Evolutionary conservation across 2,797 vertebrate species (phyloP), one percentile per base, ranked within the genome.

Genomic region (Chelidonichthys spinosus): DNA sequence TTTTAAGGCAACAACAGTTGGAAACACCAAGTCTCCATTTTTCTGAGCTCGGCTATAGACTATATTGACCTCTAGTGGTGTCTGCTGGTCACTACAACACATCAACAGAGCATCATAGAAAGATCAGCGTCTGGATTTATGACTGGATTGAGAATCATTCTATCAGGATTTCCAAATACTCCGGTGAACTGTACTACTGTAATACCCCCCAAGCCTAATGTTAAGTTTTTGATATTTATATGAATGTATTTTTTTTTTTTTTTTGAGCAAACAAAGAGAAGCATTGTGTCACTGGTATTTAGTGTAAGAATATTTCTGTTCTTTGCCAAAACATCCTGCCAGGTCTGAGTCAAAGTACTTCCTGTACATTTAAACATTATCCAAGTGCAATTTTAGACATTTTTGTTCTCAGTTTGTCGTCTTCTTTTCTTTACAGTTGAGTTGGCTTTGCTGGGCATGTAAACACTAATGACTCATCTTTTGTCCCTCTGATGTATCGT

Each of bases 271-370:
- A 5, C 67, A 58, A 53, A 44, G 55, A 36, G 25, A 44, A 46
- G 35, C 2, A 1, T 33, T 60, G 60, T 14, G 47, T 69, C 14
- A 33, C 46, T n/a, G n/a, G 36, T 54, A 44, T 52, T 71, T n/a
- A 72, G 13, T 68, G 7, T 49, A 66, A 32, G 37, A 72, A 70
- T 50, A 10, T 43, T 32, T 49, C 0, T 43, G 66, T 81, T 63
- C 10, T 66, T 79, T 54, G 58, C 49, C 49, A 58, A 65, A 55
- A 11, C 55, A 47, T 65, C 49, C 63, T 52, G 52, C 65, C 70
- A 69, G 54, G 54, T 49, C 52, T 55, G 42, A 17, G 18, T 77
- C 46, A 53, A 54, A 77, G 32, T 54, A 65, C 47, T 65, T 33
- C 40, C 54, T 62, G 61, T 42, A 17, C 6, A 35, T 58, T 63